Conservation (phyloP, 2,888 invertebrate species). For the Calameuta filiformis region DNA sequence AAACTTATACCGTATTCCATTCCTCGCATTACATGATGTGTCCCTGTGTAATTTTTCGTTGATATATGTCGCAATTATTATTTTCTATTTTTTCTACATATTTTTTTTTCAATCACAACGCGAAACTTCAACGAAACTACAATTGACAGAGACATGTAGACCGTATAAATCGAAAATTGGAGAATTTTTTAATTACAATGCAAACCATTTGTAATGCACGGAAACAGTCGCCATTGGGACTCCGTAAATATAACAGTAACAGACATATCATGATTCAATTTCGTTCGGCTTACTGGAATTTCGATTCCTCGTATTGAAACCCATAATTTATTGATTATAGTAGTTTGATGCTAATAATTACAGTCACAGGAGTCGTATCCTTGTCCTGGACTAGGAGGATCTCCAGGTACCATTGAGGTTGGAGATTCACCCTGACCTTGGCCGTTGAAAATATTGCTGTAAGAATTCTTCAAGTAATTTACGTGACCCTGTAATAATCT, state of each 20-base stretch:
- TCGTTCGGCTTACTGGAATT: conserved; percentile 22
- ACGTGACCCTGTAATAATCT: conserved; percentile 75
- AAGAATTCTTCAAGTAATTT: conserved; percentile 70
- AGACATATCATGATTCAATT: not conserved
- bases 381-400: conserved; percentile 34
- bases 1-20: not conserved
- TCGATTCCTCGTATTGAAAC: conserved; percentile 8
- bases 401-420: conserved; percentile 22
- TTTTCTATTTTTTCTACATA: conserved; percentile 5
- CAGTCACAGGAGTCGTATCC: conserved; percentile 61
- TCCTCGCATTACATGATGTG: not conserved
- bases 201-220: not conserved
- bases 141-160: conserved; percentile 8
- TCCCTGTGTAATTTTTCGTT: not conserved
- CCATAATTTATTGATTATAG: conserved; percentile 4
- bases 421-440: conserved; percentile 44
- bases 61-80: not conserved
- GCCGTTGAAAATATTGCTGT: conserved; percentile 55
- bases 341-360: conserved; percentile 40
- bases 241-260: not conserved
- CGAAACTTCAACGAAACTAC: not conserved
- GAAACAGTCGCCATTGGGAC: not conserved
- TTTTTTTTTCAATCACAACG: not conserved
- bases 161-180: conserved; percentile 10
- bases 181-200: conserved; percentile 12